Evolutionary conservation across 64 coral and sea anemone genomes (phyloP).

Genomic region (Stylophora pistillata): DNA sequence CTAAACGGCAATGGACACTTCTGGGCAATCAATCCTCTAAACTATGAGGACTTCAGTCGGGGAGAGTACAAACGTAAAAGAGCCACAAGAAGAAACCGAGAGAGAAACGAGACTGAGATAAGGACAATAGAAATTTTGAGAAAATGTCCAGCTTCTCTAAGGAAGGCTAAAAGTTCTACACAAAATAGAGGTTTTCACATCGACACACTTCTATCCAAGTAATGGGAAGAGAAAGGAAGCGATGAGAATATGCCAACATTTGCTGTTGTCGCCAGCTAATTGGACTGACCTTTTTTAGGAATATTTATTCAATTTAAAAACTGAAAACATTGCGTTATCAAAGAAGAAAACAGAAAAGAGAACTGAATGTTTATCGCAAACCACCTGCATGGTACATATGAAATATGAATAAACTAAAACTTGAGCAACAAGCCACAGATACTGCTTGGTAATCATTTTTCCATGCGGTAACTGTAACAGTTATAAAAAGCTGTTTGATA

Average conservation of each 20-base stretch:
- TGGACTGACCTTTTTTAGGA: neutral
- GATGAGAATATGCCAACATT: neutral
- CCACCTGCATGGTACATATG: neutral
- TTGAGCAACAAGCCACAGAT: neutral
- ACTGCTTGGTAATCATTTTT: neutral
- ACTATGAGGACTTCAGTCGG: slow-evolving; percentile 69
- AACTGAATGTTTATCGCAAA: neutral
- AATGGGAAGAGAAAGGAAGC: neutral
- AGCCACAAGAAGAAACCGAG: slow-evolving; percentile 16
- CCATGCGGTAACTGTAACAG: too few relatives aligned
- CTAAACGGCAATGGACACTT: slow-evolving; percentile 68
- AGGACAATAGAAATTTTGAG: neutral
- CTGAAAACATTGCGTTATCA: too few relatives aligned
- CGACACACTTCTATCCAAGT: slow-evolving; percentile 25
- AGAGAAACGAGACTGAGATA: neutral
- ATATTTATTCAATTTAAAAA: too few relatives aligned
- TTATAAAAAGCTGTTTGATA: too few relatives aligned
- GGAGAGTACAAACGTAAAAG: slow-evolving; percentile 57
- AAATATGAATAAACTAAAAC: neutral
- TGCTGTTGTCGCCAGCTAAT: neutral
- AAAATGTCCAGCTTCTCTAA: neutral
- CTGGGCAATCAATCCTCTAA: slow-evolving; percentile 64
- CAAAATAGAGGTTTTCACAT: slow-evolving; percentile 38
- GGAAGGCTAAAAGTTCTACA: neutral
- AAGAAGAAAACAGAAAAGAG: neutral